A percentile compares a stretch with the other conserved stretches of the same genome.
These are phyloP conservation scores for Gymnorhina tibicen DNA, from an alignment of 2,113 vertebrate species.

Conservation along the genomic window DNA sequence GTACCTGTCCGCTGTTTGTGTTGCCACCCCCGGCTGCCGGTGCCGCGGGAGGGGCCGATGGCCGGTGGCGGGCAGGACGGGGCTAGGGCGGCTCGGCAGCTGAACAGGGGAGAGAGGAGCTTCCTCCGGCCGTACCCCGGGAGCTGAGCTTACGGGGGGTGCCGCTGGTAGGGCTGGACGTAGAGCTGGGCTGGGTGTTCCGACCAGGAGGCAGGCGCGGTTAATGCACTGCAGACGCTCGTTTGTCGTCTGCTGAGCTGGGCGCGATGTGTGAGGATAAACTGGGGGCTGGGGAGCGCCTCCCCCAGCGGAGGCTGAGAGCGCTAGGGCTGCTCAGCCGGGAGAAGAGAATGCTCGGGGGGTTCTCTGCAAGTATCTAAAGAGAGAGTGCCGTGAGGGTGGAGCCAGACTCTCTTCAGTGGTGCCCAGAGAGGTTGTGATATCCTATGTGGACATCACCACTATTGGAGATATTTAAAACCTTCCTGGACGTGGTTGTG, in stretches of 20 bases:
- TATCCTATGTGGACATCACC: too few relatives aligned
- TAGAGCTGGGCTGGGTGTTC: not conserved
- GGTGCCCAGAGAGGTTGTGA: not conserved
- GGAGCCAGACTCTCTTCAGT: not conserved
- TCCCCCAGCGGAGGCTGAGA: not conserved
- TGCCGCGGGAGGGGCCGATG: not conserved
- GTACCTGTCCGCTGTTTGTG: not conserved
- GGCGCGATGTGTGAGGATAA: not conserved
- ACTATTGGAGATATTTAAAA: not conserved
- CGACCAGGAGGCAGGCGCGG: too few relatives aligned
- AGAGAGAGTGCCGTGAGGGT: not conserved
- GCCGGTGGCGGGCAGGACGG: not conserved
- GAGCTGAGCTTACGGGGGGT: fast-evolving
- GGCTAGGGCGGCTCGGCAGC: not conserved
- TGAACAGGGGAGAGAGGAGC: fast-evolving
- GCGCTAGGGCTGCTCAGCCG: not conserved
- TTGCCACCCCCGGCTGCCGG: not conserved
- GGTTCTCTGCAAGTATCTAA: not conserved
- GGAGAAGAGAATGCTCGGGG: not conserved
- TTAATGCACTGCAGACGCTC: fast-evolving
- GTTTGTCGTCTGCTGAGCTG: not conserved
- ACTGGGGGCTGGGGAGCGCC: fast-evolving
- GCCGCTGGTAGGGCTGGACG: not conserved
- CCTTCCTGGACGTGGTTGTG: not conserved
- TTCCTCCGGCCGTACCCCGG: fast-evolving